Conservation (phyloP, 2,113 vertebrate species). For the Oreochromis spilurus region DNA sequence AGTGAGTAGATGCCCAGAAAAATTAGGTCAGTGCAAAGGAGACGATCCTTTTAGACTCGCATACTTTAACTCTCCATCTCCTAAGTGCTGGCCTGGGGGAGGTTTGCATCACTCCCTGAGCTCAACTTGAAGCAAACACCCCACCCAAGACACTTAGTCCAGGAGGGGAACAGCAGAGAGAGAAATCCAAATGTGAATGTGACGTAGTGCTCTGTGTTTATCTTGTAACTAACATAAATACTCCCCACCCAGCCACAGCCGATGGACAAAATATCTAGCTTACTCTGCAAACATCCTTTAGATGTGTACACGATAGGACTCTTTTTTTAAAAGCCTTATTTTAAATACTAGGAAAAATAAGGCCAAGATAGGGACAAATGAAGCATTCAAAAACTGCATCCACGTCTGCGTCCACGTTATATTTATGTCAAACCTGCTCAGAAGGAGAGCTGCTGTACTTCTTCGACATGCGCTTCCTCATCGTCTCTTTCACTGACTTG, state of each 20-base stretch:
- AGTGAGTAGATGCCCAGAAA: not conserved
- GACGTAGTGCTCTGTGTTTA: conserved; percentile 45
- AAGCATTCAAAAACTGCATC: not conserved
- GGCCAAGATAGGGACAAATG: not conserved
- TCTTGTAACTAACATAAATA: conserved; percentile 67
- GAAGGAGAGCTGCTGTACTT: conserved; percentile 92
- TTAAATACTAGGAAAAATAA: not conserved
- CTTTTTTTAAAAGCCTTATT: not conserved
- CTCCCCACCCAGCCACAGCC: conserved; percentile 44
- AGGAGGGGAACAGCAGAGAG: not conserved
- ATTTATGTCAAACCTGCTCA: conserved; percentile 80
- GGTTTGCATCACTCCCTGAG: conserved; percentile 55
- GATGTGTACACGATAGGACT: conserved; percentile 19
- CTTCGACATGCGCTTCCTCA: conserved; percentile 98
- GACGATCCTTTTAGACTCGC: not conserved
- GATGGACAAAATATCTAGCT: conserved; percentile 37
- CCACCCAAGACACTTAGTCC: conserved; percentile 35
- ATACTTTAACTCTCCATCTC: conserved; percentile 9
- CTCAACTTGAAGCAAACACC: conserved; percentile 27
- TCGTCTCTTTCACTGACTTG: conserved; percentile 97
- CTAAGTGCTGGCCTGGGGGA: conserved; percentile 28
- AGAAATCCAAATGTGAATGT: conserved; percentile 6
- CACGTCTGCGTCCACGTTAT: not conserved
- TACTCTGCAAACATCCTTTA: conserved; percentile 30
- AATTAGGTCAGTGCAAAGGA: conserved; percentile 4